Evolutionary conservation across 2,113 vertebrate genomes (phyloP).

Genomic region (Nymphicus hollandicus): DNA sequence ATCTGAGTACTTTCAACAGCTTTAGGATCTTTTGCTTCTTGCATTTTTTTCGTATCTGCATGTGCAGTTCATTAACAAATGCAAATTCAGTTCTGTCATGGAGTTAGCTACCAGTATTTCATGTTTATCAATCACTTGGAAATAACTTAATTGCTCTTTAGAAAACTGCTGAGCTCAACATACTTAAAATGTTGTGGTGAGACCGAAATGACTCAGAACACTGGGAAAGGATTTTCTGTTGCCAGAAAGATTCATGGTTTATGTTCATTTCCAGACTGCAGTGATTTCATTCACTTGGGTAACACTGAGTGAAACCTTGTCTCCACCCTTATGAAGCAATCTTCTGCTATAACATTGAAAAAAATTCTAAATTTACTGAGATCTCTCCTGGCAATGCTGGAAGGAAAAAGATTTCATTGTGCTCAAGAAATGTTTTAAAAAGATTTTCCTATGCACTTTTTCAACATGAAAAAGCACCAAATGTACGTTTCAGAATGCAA

Average conservation of each 20-base stretch:
- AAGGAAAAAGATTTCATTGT: not conserved
- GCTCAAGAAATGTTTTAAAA: not conserved
- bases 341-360: not conserved
- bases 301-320: not conserved
- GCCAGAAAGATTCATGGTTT: not conserved
- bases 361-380: not conserved
- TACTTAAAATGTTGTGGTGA: not conserved
- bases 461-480: not conserved
- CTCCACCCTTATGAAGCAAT: slow-evolving; percentile 26
- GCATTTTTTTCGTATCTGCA: not conserved
- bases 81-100: not conserved
- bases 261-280: not conserved
- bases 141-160: not conserved
- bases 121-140: not conserved
- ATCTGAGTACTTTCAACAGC: not conserved
- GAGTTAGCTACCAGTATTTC: not conserved
- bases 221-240: not conserved
- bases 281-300: slow-evolving; percentile 2
- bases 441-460: not conserved
- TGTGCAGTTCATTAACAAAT: not conserved
- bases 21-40: not conserved
- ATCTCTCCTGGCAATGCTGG: not conserved
- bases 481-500: not conserved
- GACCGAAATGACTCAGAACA: not conserved
- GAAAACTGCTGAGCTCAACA: not conserved